phyloP scores from a whole-genome alignment of 2,888 invertebrate genomes.

The Xestia rhomboidea region DNA sequence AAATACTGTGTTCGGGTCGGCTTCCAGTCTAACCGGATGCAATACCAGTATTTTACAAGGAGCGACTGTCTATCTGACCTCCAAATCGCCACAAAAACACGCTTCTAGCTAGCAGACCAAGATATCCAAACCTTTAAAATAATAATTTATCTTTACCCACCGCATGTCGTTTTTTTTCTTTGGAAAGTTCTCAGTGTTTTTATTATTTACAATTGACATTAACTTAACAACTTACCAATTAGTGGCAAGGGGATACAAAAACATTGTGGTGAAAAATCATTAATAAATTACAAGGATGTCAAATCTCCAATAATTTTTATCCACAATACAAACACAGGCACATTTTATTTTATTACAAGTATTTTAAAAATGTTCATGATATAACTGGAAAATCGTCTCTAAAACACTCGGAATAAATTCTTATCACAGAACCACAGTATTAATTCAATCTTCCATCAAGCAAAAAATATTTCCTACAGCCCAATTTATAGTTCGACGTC shows the following conservation, averaged over 20 bases:
- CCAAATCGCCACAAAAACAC: not conserved
- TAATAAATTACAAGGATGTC: no score
- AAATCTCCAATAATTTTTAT: no score
- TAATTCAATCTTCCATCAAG: conserved; percentile 40
- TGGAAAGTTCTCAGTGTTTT: not conserved
- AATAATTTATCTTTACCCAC: not conserved
- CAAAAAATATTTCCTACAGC: conserved; percentile 51
- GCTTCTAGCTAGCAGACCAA: not conserved
- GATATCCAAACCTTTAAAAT: not conserved
- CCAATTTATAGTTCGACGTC: conserved; percentile 55
- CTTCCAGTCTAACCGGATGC: no score
- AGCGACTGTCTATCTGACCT: no score
- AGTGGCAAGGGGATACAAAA: no score
- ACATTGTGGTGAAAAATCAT: no score
- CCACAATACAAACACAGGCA: no score
- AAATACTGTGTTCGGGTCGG: no score
- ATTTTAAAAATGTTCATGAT: not conserved
- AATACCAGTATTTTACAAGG: no score
- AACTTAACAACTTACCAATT: no score
- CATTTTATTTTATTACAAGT: no score
- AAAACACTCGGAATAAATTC: conserved; percentile 13
- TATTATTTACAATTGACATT: no score
- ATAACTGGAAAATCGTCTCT: not conserved
- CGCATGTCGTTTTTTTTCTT: not conserved
- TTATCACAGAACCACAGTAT: conserved; percentile 26